Conservation (phyloP, 2,888 invertebrate species). For the Anagyrus pseudococci region DNA sequence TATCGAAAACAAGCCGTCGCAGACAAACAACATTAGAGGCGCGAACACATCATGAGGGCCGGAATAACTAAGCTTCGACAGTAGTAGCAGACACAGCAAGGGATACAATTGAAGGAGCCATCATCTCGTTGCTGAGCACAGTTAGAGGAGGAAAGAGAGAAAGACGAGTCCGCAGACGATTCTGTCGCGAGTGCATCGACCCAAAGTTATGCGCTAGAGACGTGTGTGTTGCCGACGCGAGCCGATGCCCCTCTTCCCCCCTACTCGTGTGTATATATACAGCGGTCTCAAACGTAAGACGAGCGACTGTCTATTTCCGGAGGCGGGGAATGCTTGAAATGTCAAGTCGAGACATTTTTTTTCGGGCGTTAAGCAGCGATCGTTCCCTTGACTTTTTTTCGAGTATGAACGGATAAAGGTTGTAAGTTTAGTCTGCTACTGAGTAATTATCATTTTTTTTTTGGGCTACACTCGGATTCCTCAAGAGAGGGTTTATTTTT, state of each 20-base stretch:
- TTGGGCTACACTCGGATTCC: too few species aligned
- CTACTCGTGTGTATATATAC: not conserved
- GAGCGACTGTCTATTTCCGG: constrained; percentile 27
- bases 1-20: too few species aligned
- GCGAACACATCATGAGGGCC: not conserved
- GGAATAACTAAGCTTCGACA: not conserved
- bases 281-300: not conserved
- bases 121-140: constrained; percentile 10
- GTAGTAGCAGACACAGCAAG: not conserved
- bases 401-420: not conserved
- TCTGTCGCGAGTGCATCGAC: constrained; percentile 31
- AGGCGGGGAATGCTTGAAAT: constrained; percentile 27
- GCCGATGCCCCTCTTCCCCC: constrained; percentile 22
- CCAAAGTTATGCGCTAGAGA: constrained; percentile 4
- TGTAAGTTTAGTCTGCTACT: not conserved
- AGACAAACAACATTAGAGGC: too few species aligned
- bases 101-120: constrained; percentile 13
- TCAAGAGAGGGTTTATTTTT: too few species aligned
- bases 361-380: not conserved
- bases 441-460: too few species aligned
- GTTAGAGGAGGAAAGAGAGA: constrained; percentile 2
- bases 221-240: constrained; percentile 6
- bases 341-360: constrained; percentile 6
- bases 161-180: constrained; percentile 7
- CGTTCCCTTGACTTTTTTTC: not conserved